These are phyloP conservation scores for Chloebia gouldiae DNA, from an alignment of 2,113 vertebrate species.

Conservation along the genomic window DNA sequence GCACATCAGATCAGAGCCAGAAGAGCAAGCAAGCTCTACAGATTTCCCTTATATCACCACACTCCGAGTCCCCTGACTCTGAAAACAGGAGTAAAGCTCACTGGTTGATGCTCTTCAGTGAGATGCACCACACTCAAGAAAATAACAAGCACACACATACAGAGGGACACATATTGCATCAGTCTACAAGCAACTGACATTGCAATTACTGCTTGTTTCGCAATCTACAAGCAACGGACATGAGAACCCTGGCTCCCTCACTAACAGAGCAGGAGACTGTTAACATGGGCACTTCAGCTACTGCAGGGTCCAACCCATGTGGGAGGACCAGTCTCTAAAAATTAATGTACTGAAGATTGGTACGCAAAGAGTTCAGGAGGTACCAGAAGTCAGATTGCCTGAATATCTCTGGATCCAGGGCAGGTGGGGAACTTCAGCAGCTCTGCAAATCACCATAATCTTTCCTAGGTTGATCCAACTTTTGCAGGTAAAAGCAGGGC, in stretches of 20 bases:
- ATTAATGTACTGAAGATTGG: background rate
- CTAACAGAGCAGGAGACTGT: background rate
- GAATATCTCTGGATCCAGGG: background rate
- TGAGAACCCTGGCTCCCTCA: background rate
- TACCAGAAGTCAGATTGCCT: background rate
- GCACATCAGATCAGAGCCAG: background rate
- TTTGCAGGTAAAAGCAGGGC: background rate
- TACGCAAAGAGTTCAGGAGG: background rate
- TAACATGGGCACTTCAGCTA: background rate
- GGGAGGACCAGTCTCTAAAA: background rate
- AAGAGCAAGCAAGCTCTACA: background rate
- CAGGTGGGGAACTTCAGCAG: background rate
- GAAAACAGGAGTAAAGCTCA: background rate
- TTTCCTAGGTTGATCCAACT: background rate
- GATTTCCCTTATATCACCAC: background rate
- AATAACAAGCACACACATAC: background rate
- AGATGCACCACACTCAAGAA: background rate
- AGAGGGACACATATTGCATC: fast-evolving
- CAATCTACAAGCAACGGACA: fast-evolving
- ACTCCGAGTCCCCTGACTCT: background rate
- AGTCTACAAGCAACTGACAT: fast-evolving
- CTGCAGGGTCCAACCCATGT: background rate
- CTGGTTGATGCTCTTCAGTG: background rate
- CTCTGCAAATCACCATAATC: background rate
- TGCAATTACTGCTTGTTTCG: background rate